A percentile compares a stretch with the other conserved stretches of the same genome.
These are phyloP conservation scores for Scaeva pyrastri DNA, from an alignment of 2,888 invertebrate species.

Conservation along the genomic window DNA sequence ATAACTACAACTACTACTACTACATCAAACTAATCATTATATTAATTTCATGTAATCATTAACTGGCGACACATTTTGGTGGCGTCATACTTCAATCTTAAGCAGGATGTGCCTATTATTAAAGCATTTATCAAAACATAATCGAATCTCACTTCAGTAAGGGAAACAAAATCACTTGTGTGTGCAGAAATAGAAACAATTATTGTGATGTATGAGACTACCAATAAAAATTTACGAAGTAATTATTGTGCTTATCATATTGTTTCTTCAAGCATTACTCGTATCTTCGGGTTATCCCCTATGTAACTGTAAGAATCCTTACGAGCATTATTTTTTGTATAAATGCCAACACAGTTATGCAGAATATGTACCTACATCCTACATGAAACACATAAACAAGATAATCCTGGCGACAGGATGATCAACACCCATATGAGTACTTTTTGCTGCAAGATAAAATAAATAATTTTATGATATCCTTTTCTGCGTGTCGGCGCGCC, in stretches of 20 bases:
- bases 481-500: neutral
- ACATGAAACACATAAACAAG: neutral
- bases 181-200: too few species aligned
- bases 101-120: too few species aligned
- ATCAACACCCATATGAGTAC: slow-evolving; percentile 12
- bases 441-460: slow-evolving; percentile 20
- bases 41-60: too few species aligned
- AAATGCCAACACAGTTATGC: neutral
- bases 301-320: neutral
- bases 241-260: slow-evolving; percentile 6
- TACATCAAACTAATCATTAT: too few species aligned
- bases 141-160: too few species aligned
- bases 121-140: too few species aligned
- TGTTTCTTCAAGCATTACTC: neutral
- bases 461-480: neutral
- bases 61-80: too few species aligned
- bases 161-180: too few species aligned
- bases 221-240: neutral
- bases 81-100: too few species aligned
- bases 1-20: too few species aligned
- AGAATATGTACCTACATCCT: neutral
- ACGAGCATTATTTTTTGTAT: neutral
- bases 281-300: neutral
- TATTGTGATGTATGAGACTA: too few species aligned
- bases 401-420: slow-evolving; percentile 25